A percentile compares a stretch with the other conserved stretches of the same genome.
These are phyloP conservation scores for Lycopodina hypogea DNA, from an alignment of 37 sponge, comb jelly and placozoan genomes.

Conservation along the genomic window DNA sequence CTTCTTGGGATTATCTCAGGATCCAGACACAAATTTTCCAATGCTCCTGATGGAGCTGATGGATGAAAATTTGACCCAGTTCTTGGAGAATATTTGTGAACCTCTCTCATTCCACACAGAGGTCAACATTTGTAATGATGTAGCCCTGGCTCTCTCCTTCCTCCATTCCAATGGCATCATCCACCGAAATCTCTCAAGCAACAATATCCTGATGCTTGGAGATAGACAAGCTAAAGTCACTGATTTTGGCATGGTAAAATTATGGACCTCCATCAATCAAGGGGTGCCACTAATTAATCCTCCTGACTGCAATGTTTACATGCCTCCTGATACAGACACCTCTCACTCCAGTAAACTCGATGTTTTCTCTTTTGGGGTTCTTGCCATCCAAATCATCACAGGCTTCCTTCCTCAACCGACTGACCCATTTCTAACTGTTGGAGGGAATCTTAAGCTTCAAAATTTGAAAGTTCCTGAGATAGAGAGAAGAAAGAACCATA, in stretches of 20 bases:
- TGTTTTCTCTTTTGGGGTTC: conserved; percentile 36
- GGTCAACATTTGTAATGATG: conserved; percentile 26
- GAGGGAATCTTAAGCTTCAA: neutral
- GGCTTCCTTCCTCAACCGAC: conserved; percentile 14
- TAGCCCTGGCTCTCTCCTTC: conserved; percentile 33
- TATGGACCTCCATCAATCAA: neutral
- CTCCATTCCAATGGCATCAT: conserved; percentile 37
- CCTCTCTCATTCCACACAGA: neutral
- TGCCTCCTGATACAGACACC: conserved; percentile 39
- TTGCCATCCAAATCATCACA: conserved; percentile 21
- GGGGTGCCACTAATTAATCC: neutral
- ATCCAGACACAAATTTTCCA: neutral
- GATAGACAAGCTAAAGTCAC: conserved; percentile 33
- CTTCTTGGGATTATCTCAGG: neutral
- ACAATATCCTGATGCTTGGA: conserved; percentile 41
- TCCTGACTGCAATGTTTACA: conserved; percentile 21
- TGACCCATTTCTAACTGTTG: neutral
- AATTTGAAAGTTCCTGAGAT: neutral
- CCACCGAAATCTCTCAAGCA: conserved; percentile 38
- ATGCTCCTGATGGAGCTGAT: conserved; percentile 36
- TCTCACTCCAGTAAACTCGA: conserved; percentile 19
- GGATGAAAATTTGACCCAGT: conserved; percentile 17
- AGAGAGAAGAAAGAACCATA: conserved; percentile 7
- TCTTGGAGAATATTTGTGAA: neutral
- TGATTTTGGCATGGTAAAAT: conserved; percentile 39